A percentile compares a stretch with the other conserved stretches of the same genome.
These are phyloP conservation scores for Brachirus orientalis DNA, from an alignment of 2,113 vertebrate genomes.

Conservation along the genomic window DNA sequence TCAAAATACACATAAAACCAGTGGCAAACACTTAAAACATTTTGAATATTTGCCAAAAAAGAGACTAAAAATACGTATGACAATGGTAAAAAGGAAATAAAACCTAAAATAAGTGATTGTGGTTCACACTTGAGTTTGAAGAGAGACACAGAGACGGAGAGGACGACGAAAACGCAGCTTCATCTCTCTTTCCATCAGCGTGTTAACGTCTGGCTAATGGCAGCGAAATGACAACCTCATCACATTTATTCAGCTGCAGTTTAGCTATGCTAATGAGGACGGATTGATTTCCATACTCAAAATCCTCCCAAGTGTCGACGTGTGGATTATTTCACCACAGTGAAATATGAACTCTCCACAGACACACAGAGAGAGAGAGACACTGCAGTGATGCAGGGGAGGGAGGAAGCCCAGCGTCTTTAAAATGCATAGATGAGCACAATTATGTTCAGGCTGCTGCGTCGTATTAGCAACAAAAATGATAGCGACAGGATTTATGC, in stretches of 20 bases:
- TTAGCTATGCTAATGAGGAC: constrained; percentile 44
- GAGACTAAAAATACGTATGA: too few species aligned
- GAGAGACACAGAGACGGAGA: constrained; percentile 20
- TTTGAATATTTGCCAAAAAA: too few species aligned
- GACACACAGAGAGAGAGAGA: constrained; percentile 8
- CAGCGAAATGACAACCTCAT: constrained; percentile 47
- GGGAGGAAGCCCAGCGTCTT: constrained; percentile 29
- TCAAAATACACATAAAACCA: too few species aligned
- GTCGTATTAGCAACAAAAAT: constrained; percentile 43
- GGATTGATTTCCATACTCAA: constrained; percentile 53
- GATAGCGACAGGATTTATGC: constrained; percentile 37
- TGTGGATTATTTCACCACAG: constrained; percentile 22
- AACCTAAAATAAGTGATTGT: too few species aligned
- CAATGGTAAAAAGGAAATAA: too few species aligned
- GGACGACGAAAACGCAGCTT: too few species aligned
- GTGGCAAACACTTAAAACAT: too few species aligned
- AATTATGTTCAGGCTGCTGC: constrained; percentile 43
- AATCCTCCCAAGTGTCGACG: constrained; percentile 27
- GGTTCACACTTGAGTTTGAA: too few species aligned
- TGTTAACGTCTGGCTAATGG: too few species aligned
- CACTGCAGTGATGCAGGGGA: constrained; percentile 9
- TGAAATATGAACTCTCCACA: constrained; percentile 32
- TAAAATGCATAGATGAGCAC: constrained; percentile 37
- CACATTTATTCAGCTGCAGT: constrained; percentile 26
- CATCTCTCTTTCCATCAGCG: too few species aligned